Evolutionary conservation across 1,140 invertebrate species (phyloP).

Genomic region (Drosophila ohnishii): DNA sequence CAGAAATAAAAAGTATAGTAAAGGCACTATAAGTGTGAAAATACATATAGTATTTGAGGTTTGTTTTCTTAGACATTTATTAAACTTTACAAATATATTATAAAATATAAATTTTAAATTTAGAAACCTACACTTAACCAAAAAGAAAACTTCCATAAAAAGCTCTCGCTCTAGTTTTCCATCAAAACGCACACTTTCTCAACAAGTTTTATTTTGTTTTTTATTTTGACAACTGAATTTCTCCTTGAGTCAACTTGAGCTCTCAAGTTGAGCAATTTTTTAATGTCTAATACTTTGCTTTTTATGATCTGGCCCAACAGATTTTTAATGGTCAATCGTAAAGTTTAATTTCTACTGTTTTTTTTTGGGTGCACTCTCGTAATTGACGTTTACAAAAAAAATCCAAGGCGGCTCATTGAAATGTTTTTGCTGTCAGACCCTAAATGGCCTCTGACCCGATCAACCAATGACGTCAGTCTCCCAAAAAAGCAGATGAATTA

Average conservation of each 20-base stretch:
- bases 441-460: slow-evolving; percentile 23
- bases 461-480: not conserved
- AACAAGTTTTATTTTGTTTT: slow-evolving; percentile 6
- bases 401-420: slow-evolving; percentile 15
- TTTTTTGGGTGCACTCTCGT: slow-evolving; percentile 32
- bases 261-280: slow-evolving; percentile 31
- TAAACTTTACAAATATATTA: not conserved
- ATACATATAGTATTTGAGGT: too few relatives aligned
- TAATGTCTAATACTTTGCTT: slow-evolving; percentile 28
- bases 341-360: slow-evolving; percentile 31
- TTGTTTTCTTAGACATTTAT: not conserved
- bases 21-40: not conserved
- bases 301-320: slow-evolving; percentile 40
- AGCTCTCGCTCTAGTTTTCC: slow-evolving; percentile 1
- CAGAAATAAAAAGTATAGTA: not conserved
- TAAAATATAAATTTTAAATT: not conserved
- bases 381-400: slow-evolving; percentile 26
- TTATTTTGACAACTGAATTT: slow-evolving; percentile 18
- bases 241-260: slow-evolving; percentile 10
- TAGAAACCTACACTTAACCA: not conserved
- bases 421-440: slow-evolving; percentile 21
- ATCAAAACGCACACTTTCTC: slow-evolving; percentile 9
- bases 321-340: slow-evolving; percentile 45
- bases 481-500: slow-evolving; percentile 12
- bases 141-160: not conserved